Base-by-base conservation (phyloP, 1,140 invertebrate genomes). In the Nephotettix cincticeps region DNA sequence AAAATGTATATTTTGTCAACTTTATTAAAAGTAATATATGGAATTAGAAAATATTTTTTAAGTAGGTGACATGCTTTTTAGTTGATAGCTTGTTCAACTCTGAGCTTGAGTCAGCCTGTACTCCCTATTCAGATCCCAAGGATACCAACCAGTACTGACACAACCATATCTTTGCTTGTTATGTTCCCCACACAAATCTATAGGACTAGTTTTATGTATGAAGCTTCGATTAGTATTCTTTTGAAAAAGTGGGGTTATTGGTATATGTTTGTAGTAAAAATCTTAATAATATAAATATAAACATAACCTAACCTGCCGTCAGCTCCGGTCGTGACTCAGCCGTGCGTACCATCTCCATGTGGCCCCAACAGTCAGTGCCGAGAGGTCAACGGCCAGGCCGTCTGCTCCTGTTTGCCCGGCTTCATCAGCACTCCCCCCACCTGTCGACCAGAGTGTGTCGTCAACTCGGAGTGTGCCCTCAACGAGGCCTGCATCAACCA, bases 381-480 rank as follows among this genome's bases (percentile, higher is more conserved):
- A 80, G 81, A 83, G 25, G 78, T 86, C 45, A 80, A 82, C 63
- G 81, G 82, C 27, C 78, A 78, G 47, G 78, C 85, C 17, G 82
- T 82, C 1, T 89, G 88, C 72, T 82, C 83, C n/a, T 89, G 88
- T 73, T 76, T 83, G 17, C 77, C 79, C 6, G 82, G 80, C 56
- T 88, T 86, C 75, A 84, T 88, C 56, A 91, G 91, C 36, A 82
- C 83, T 23, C 89, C 90, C 19, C 89, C 89, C 30, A 86, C 87
- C 75, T 93, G 91, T 77, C 84, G 87, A 2, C 90, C 90, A 13
- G 90, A 92, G 80, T 91, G 90, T 80, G 82, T 84, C 17, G 85
- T 89, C 0, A 88, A 92, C 77, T 84, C 86, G 17, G 91, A 93
- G 77, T 94, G 93, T 79, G 79, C 86, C 2, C 86, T 86, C 64